phyloP scores from a whole-genome alignment of 2,888 invertebrate species.

The Drosophila atroscutellata region DNA sequence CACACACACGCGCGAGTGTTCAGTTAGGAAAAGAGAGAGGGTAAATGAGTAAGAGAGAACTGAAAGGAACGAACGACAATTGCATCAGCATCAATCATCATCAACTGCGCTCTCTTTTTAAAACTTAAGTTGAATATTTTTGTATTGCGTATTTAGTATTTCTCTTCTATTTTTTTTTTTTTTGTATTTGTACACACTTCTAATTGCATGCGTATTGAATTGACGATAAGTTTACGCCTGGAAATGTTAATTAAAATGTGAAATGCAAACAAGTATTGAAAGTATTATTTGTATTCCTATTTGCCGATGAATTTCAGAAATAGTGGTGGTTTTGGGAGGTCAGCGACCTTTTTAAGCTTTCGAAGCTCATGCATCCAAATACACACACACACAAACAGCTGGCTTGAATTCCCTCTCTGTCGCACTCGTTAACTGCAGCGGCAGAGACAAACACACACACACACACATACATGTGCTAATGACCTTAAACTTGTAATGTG shows the following conservation, averaged over 20 bases:
- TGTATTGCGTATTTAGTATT: conserved; percentile 34
- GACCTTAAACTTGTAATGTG: conserved; percentile 56
- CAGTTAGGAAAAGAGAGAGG: conserved; percentile 5
- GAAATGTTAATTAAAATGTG: conserved; percentile 81
- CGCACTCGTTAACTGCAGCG: conserved; percentile 31
- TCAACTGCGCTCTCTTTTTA: conserved; percentile 25
- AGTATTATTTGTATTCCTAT: conserved; percentile 12
- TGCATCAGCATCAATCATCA: not conserved
- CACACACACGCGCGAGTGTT: conserved; percentile 12
- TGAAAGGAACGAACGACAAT: conserved; percentile 4
- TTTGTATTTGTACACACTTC: conserved; percentile 57
- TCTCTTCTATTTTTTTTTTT: not conserved
- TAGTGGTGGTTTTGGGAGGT: conserved; percentile 24
- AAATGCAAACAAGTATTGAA: conserved; percentile 53
- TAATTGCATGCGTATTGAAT: conserved; percentile 73
- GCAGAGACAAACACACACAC: conserved; percentile 8
- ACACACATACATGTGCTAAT: conserved; percentile 42
- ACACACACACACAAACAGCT: conserved; percentile 17
- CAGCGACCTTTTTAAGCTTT: conserved; percentile 48
- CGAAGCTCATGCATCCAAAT: conserved; percentile 8
- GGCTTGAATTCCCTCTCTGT: conserved; percentile 17
- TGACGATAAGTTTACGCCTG: conserved; percentile 67
- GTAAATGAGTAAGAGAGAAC: conserved; percentile 8
- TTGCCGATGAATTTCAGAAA: not conserved
- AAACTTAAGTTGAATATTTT: conserved; percentile 50